A percentile compares a stretch with the other conserved stretches of the same genome.
Evolutionary conservation across 1,140 invertebrate species (phyloP).

Genomic region (Chrysomallon squamiferum): DNA sequence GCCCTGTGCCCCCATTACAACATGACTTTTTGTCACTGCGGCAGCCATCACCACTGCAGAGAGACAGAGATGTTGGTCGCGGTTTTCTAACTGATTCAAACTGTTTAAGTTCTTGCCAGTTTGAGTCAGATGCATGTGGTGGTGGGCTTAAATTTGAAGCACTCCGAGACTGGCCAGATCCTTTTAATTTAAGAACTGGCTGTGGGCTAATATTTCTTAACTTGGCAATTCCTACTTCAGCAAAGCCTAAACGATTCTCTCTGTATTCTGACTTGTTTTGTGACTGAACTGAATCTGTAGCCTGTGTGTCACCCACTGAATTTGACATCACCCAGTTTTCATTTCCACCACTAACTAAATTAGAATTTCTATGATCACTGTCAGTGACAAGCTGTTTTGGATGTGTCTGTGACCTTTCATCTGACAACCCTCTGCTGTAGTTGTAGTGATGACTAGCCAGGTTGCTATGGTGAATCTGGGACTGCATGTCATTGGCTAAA

Average conservation of each 20-base stretch:
- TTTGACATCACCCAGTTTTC: too few relatives aligned
- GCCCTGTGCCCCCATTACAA: conserved; percentile 3
- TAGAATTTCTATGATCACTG: too few relatives aligned
- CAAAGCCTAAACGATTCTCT: conserved; percentile 30
- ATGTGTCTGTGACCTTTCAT: too few relatives aligned
- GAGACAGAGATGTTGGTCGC: conserved; percentile 50
- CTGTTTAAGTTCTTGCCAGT: conserved; percentile 20
- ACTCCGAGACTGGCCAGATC: conserved; percentile 38
- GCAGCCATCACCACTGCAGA: conserved; percentile 51
- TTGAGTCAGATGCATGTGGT: conserved; percentile 30
- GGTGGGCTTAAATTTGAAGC: conserved; percentile 32
- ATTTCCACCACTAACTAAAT: too few relatives aligned
- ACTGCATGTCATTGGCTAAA: too few relatives aligned
- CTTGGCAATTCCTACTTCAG: conserved; percentile 49
- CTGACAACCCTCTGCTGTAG: too few relatives aligned
- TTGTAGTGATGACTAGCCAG: too few relatives aligned
- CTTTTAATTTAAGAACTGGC: conserved; percentile 23
- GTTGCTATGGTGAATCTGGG: too few relatives aligned
- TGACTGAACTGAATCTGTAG: conserved; percentile 20
- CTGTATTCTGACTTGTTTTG: conserved; percentile 19
- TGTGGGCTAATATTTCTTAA: conserved; percentile 25
- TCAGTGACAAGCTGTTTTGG: too few relatives aligned
- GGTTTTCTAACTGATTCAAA: conserved; percentile 11
- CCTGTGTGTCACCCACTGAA: too few relatives aligned
- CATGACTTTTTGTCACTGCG: conserved; percentile 28